Base-by-base conservation (phyloP, 2,113 vertebrate species). In the Cololabis saira region DNA sequence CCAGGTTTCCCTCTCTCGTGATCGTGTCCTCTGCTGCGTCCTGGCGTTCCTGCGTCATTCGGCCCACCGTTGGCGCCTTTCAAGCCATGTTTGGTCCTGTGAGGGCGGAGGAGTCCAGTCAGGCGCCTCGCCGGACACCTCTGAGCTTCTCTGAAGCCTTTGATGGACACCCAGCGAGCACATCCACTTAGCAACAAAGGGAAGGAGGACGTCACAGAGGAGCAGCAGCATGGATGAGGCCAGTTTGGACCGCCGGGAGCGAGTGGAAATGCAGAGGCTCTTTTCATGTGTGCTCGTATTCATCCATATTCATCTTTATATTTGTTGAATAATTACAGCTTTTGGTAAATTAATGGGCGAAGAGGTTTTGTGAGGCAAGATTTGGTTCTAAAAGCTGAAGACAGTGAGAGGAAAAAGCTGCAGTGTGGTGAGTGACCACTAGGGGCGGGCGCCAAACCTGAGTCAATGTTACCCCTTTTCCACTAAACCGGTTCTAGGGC, bases 171-270 rank as follows among this genome's bases (percentile, higher is more conserved):
- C 40, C 80, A 85, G 82, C 83, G 61, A 77, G 82, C n/a, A 69
- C 43, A 60, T 78, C 54, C 67, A 66, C 56, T 71, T 76, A 74
- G 84, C 80, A 78, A 88, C 78, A 87, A 83, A 87, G 62, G 18
- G 54, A 48, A 17, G 4, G 56, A 33, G 48, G 62, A 67, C 18
- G 27, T 80, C 82, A 78, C 81, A 76, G 63, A 74, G 56, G 42
- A 27, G 71, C 59, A 65, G 33, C 45, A 44, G 59, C 22, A 2
- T n/a, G 67, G 70, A 17, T 0, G 47, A 42, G 64, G 24, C 2
- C 37, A 52, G 70, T 62, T 77, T 4, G 24, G 37, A 1, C 57
- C 1, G 11, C 40, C 21, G 76, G 71, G 60, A 51, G 59, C 2
- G 54, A 12, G 44, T 37, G 63, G 60, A 54, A 43, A 55, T 64